Base-by-base conservation (phyloP, 2,888 invertebrate genomes). In the Belgica antarctica region DNA sequence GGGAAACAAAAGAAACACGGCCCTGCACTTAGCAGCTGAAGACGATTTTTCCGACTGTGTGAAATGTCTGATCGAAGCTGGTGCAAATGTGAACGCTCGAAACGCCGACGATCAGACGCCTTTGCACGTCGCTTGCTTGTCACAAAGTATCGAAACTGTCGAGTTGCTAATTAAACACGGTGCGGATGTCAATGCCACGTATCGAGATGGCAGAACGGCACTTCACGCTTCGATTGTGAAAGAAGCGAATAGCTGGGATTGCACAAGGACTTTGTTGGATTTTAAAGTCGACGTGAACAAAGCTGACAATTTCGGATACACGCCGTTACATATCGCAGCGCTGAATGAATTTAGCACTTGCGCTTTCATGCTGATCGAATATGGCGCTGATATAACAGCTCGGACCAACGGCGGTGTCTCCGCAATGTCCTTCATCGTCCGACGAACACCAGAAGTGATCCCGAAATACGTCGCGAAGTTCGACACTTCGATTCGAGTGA, bases 11-110 rank as follows among this genome's bases (percentile, higher is more conserved):
- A 85, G 87, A 75, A 85, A 89, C 66, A 93, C 94, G 0, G 90
- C 94, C 1, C 78, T 96, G 27, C 94, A 95, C 80, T 81, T 94
- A 74, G 92, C 94, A 3, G 91, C 94, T 0, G 92, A 93, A 76
- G 93, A 94, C 74, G 92, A 93, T 4, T 90, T 89, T 75, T 86
- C 86, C 0, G 89, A 90, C 73, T 92, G 93, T 73, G 88, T 89
- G 0, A 82, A 83, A 66, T 77, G 92, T 19, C 80, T 94, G 1
- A 77, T 93, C 1, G 87, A 90, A 19, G 85, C 88, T 62, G 88
- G 89, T 1, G 92, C 94, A 1, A 84, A 87, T 62, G 86, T 89
- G n/a, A 87, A 91, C 75, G 86, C 88, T 66, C 83, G 84, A 15
- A 92, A 92, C 78, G 83, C 85, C 66, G 86, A 89, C 76, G 86